These are phyloP conservation scores for Taenioides sp. DNA, from an alignment of 2,797 vertebrate genomes.

Conservation along the genomic window DNA sequence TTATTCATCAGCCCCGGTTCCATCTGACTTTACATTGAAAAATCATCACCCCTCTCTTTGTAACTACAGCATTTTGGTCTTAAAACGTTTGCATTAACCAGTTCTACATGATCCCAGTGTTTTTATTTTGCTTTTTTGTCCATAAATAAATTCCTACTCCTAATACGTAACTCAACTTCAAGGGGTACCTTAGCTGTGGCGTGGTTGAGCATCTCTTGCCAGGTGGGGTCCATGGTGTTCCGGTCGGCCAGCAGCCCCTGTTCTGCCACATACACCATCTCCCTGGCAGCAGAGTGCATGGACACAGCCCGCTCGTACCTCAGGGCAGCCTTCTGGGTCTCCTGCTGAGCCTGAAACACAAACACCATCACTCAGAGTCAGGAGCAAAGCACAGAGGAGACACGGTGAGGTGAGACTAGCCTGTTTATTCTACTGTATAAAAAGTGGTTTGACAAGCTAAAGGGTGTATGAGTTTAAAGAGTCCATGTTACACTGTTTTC, in stretches of 20 bases:
- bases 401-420: not conserved
- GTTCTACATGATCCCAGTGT: too few species aligned
- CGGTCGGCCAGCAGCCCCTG: slow-evolving; percentile 89
- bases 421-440: not conserved
- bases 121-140: too few species aligned
- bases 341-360: slow-evolving; percentile 85
- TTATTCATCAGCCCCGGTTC: too few species aligned
- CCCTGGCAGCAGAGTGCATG: slow-evolving; percentile 90
- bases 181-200: slow-evolving; percentile 84
- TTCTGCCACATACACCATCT: slow-evolving; percentile 94
- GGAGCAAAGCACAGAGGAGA: not conserved
- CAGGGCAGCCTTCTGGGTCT: slow-evolving; percentile 89
- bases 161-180: too few species aligned
- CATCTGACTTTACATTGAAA: too few species aligned
- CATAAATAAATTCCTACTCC: too few species aligned
- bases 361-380: not conserved
- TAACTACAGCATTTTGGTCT: too few species aligned
- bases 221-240: slow-evolving; percentile 90
- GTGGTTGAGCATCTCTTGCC: slow-evolving; percentile 96
- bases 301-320: slow-evolving; percentile 89
- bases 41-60: too few species aligned
- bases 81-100: too few species aligned
- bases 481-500: too few species aligned
- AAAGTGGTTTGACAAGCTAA: not conserved
- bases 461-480: not conserved